Evolutionary conservation across 2,113 vertebrate species (phyloP), one percentile per base, ranked within the genome.

Genomic region (Corynorhinus townsendii): DNA sequence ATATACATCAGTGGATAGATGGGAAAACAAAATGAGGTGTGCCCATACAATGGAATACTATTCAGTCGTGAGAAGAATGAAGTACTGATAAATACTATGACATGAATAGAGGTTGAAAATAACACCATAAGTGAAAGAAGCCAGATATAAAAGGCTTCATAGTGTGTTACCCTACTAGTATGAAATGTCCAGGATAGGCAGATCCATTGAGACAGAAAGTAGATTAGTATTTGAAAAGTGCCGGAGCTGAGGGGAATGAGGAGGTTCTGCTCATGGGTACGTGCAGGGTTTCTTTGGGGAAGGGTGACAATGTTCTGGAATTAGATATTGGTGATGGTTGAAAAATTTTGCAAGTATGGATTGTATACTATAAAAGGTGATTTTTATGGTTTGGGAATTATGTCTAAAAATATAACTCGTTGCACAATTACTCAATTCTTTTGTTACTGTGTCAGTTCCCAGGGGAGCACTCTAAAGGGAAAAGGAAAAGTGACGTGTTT

Each of bases 351-450:
- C 38, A 22, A 89, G 52, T 73, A n/a, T 11, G 4, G 85, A 40
- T 12, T 40, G 2, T 72, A 30, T 77, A 30, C 20, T 59, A 77
- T 17, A 49, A 59, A 73, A 68, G 8, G 26, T 28, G 28, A 72
- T 49, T 83, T 93, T 56, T 64, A 43, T 54, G 33, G 3, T 47
- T 64, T 89, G 45, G 49, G 64, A 71, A 54, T 83, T 76, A 22
- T 10, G 28, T 69, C 71, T 95, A 73, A 86, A 97, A 89, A 77
- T 76, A 33, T 85, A 82, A 59, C 12, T 45, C 17, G 8, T 47
- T 87, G 76, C n/a, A 47, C 56, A 87, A 22, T 92, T 85, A 93
- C 59, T 71, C 62, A 38, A 2, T 79, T 87, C 54, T 86, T 91
- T 92, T 80, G 73, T 52, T 89, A 89, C 9, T 43, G 26, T 33